Evolutionary conservation across 2,113 vertebrate species (phyloP).

Genomic region (Aegithalos caudatus): DNA sequence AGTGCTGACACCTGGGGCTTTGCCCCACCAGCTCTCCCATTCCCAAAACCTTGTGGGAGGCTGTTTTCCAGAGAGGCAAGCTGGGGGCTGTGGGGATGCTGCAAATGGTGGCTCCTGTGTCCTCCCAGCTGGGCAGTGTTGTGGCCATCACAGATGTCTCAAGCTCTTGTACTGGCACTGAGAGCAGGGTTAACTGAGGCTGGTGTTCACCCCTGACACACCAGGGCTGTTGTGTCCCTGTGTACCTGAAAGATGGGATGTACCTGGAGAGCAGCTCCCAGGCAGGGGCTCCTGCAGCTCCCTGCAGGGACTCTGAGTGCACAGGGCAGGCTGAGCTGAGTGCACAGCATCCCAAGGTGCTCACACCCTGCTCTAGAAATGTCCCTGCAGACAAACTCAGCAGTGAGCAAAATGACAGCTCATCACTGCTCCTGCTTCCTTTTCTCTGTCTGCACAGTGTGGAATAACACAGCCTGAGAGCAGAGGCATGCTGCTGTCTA

Average conservation of each 20-base stretch:
- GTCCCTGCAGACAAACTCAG: neutral
- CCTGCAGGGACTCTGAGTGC: neutral
- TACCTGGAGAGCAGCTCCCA: neutral
- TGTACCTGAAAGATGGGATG: neutral
- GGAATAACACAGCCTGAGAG: neutral
- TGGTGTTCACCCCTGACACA: neutral
- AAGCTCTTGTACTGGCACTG: rapidly evolving
- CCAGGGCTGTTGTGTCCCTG: neutral
- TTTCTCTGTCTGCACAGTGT: neutral
- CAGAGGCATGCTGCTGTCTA: neutral
- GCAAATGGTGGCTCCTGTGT: rapidly evolving
- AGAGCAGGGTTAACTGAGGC: neutral
- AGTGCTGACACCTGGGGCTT: neutral
- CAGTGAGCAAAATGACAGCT: neutral
- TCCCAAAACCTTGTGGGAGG: neutral
- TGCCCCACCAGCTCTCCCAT: neutral
- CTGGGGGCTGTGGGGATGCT: neutral
- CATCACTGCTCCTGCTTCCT: neutral
- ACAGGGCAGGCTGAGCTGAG: neutral
- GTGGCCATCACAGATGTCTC: neutral
- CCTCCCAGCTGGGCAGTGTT: rapidly evolving
- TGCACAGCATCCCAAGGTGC: neutral
- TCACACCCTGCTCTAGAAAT: neutral
- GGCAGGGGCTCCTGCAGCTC: neutral
- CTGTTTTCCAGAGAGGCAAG: neutral